Conservation (phyloP, 2,113 vertebrate species). For the Macquaria australasica region DNA sequence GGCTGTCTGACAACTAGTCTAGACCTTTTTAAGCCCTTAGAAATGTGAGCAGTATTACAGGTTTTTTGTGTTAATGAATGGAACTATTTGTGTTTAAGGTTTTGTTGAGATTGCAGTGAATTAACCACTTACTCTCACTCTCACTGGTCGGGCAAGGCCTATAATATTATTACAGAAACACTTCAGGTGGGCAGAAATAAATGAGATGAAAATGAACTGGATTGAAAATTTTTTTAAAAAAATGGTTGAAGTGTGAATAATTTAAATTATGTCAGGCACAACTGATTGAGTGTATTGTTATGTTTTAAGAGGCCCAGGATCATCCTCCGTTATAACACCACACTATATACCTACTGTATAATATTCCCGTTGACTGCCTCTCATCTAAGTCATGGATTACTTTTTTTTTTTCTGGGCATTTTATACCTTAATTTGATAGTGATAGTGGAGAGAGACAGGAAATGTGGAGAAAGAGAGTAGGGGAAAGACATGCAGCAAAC, state of each 20-base stretch:
- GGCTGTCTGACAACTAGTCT: constrained; percentile 6
- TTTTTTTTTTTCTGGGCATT: too few relatives aligned
- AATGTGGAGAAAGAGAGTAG: too few relatives aligned
- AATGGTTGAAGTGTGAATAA: constrained; percentile 18
- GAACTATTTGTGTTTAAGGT: background rate
- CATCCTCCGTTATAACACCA: too few relatives aligned
- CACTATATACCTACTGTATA: too few relatives aligned
- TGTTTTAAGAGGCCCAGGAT: background rate
- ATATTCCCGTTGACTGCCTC: too few relatives aligned
- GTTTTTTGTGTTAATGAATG: background rate
- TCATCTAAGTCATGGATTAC: too few relatives aligned
- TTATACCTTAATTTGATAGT: too few relatives aligned
- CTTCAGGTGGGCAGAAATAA: constrained; percentile 10
- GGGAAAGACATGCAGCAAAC: too few relatives aligned
- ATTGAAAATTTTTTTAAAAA: background rate
- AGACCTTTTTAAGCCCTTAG: constrained; percentile 2
- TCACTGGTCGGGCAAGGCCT: background rate
- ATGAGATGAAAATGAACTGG: constrained; percentile 5
- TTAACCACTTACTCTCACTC: background rate
- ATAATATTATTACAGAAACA: background rate
- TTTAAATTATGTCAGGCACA: constrained; percentile 5
- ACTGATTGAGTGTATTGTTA: background rate
- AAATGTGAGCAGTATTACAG: constrained; percentile 1
- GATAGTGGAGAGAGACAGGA: too few relatives aligned
- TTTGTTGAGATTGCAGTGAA: constrained; percentile 3